Evolutionary conservation across 2,797 vertebrate species (phyloP).

Genomic region (Manis pentadactyla): DNA sequence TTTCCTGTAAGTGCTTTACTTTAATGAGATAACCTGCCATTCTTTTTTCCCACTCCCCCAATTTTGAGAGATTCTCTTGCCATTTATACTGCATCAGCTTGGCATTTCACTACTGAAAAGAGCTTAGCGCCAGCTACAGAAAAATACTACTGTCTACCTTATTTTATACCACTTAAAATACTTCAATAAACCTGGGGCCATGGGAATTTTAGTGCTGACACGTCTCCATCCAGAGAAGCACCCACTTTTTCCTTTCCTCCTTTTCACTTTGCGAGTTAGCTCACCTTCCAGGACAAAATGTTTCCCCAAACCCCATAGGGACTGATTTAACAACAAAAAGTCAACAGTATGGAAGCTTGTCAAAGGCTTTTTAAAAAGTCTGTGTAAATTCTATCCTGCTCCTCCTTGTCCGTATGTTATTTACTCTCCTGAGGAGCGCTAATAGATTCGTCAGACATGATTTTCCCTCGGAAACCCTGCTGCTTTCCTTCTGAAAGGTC

Average conservation of each 20-base stretch:
- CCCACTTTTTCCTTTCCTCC: neutral
- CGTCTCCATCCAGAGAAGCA: neutral
- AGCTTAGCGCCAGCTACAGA: slow-evolving; percentile 17
- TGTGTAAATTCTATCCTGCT: slow-evolving; percentile 5
- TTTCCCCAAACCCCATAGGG: neutral
- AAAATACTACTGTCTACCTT: neutral
- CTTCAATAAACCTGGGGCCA: neutral
- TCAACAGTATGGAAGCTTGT: slow-evolving; percentile 24
- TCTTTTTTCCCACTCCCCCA: neutral
- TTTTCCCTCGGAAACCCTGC: slow-evolving; percentile 36
- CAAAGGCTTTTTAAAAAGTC: neutral
- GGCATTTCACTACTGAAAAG: slow-evolving; percentile 41
- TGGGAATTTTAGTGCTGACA: neutral
- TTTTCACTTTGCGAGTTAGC: slow-evolving; percentile 1
- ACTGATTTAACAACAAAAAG: slow-evolving; percentile 49
- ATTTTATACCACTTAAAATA: neutral
- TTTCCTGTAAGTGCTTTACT: neutral
- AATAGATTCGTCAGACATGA: slow-evolving; percentile 58
- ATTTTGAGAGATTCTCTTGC: slow-evolving; percentile 43
- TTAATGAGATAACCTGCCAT: slow-evolving; percentile 12
- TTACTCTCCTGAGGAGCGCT: slow-evolving; percentile 30
- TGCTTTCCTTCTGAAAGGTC: slow-evolving; percentile 42
- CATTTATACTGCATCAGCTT: neutral
- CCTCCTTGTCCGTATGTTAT: slow-evolving; percentile 14
- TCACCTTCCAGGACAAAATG: neutral